Base-by-base conservation (phyloP, 2,888 invertebrate genomes). In the Drosophila peninsularis region DNA sequence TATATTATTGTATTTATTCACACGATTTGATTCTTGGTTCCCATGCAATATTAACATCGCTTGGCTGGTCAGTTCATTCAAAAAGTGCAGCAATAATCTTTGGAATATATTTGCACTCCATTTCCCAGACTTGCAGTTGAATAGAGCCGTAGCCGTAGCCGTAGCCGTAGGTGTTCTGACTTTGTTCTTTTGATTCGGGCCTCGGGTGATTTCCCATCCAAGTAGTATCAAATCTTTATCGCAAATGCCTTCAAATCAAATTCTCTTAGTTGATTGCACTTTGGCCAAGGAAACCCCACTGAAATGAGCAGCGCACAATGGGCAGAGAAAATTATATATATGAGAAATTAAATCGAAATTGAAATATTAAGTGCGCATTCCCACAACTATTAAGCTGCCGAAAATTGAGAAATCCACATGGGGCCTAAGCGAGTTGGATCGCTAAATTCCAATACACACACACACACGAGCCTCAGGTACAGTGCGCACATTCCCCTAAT, bases 391-490 rank as follows among this genome's bases (percentile, higher is more conserved):
- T 62, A 72, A 30, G 45, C n/a, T 42, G 52, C n/a, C 45, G n/a
- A 47, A 24, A 50, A 58, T 50, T 61, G 45, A 79, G 86, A 85
- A 52, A 52, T 73, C 89, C 71, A 79, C 79, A 85, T 85, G 86
- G 75, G 72, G 62, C 67, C 72, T 27, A 4, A 5, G 37, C 39
- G 50, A 34, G n/a, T n/a, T 44, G 49, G 30, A 49, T 41, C 53
- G 32, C 42, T 11, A 30, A 68, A 83, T 84, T 78, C 88, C 83
- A 57, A 41, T 62, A 79, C 85, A 77, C 60, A 64, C 44, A 64
- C 39, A 30, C 27, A 30, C 30, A 30, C 3, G 13, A 44, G 44
- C 14, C 14, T 56, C 50, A 53, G 80, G 90, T 89, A 85, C 90
- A 88, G 85, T 85, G 49, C 47, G 60, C 78, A 62, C 52, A 52